phyloP scores from a whole-genome alignment of 1,140 invertebrate genomes.

The Heliothis virescens region DNA sequence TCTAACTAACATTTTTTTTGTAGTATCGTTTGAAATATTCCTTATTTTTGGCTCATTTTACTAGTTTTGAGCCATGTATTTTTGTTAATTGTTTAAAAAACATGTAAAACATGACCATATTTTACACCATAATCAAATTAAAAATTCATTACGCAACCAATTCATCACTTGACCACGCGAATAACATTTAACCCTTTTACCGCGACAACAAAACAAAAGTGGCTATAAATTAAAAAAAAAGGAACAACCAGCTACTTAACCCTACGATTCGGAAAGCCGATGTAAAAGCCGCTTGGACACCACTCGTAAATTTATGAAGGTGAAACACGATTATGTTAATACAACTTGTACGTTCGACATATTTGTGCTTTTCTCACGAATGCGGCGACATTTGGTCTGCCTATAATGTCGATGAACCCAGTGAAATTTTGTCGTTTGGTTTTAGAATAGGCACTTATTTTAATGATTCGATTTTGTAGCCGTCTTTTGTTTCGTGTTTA shows the following conservation, averaged over 20 bases:
- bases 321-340: slow-evolving; percentile 78
- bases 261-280: slow-evolving; percentile 4
- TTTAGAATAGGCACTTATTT: slow-evolving; percentile 8
- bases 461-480: neutral
- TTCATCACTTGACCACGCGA: neutral
- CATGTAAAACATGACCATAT: neutral
- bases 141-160: neutral
- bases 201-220: neutral
- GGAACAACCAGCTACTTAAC: slow-evolving; percentile 22
- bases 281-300: slow-evolving; percentile 29
- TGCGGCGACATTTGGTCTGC: slow-evolving; percentile 76
- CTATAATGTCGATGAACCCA: slow-evolving; percentile 66
- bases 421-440: slow-evolving; percentile 55
- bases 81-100: too few species aligned
- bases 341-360: slow-evolving; percentile 60
- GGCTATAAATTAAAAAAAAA: slow-evolving; percentile 9
- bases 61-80: too few species aligned
- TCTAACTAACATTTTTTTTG: neutral
- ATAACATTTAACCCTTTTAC: slow-evolving; percentile 1
- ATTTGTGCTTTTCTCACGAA: slow-evolving; percentile 71
- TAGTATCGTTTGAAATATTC: too few species aligned
- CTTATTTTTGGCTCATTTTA: too few species aligned
- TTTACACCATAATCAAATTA: neutral
- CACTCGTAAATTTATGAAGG: slow-evolving; percentile 59
- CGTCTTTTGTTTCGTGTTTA: neutral